These are phyloP conservation scores for Spatula versicolor DNA, from an alignment of 2,797 vertebrate species.

Conservation along the genomic window DNA sequence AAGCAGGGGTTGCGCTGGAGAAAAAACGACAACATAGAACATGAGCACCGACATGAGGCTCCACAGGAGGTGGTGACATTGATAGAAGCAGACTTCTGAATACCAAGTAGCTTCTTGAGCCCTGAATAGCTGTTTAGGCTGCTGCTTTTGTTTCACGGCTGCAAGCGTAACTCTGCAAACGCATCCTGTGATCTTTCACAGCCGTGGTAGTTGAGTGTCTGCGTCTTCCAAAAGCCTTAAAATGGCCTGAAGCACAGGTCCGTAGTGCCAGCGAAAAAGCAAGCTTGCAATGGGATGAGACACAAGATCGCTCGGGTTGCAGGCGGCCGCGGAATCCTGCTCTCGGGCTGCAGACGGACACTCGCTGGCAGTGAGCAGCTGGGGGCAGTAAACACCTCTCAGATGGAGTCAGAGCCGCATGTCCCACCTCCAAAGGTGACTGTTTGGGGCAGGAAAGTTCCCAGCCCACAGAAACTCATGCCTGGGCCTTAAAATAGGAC, in stretches of 20 bases:
- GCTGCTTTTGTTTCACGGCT: not conserved
- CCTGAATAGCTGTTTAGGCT: not conserved
- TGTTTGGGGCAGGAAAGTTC: not conserved
- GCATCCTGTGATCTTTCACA: not conserved
- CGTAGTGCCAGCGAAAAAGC: not conserved
- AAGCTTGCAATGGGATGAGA: not conserved
- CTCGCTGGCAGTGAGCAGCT: not conserved
- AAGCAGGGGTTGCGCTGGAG: not conserved
- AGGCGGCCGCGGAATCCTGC: not conserved
- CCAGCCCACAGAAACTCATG: not conserved
- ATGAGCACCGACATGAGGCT: rapidly evolving
- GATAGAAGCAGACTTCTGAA: slow-evolving; percentile 26
- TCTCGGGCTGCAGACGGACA: not conserved
- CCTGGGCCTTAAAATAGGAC: not conserved
- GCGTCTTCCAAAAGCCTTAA: not conserved
- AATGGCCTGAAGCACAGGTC: not conserved
- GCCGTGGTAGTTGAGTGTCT: not conserved
- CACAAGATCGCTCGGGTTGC: not conserved
- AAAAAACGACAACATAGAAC: not conserved
- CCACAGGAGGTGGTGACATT: not conserved
- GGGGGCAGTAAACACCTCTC: not conserved
- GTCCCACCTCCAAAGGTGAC: not conserved
- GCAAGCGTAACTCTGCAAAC: slow-evolving; percentile 1
- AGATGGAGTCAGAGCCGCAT: not conserved
- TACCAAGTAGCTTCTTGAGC: slow-evolving; percentile 16